These are phyloP conservation scores for Naja naja DNA, from an alignment of 2,113 vertebrate species.

Conservation along the genomic window DNA sequence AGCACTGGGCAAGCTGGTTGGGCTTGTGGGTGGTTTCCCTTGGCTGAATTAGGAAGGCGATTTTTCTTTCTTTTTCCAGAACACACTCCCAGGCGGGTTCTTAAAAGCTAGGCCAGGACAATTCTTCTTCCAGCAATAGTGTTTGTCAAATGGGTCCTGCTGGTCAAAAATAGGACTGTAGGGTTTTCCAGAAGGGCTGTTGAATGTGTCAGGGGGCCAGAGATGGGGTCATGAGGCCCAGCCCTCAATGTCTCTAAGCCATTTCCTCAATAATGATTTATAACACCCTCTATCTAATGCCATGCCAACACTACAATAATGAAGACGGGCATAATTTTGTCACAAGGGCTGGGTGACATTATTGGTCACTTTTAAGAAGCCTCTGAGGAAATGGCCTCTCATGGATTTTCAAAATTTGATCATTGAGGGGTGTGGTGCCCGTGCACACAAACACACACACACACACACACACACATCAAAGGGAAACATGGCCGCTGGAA, in stretches of 20 bases:
- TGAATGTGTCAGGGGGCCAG: background rate
- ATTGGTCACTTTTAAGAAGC: background rate
- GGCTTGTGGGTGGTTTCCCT: background rate
- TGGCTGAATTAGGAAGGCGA: background rate
- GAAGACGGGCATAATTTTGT: background rate
- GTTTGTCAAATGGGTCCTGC: background rate
- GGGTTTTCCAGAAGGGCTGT: background rate
- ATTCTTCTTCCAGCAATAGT: background rate
- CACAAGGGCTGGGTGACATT: background rate
- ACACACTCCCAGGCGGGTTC: background rate
- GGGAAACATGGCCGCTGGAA: background rate
- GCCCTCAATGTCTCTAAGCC: background rate
- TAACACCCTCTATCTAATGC: background rate
- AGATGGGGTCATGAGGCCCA: background rate
- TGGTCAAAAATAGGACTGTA: background rate
- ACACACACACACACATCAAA: background rate
- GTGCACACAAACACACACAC: too few species aligned
- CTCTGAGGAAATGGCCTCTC: background rate
- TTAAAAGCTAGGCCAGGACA: background rate
- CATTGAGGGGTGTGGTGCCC: background rate
- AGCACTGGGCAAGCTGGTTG: background rate
- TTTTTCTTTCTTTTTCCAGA: background rate
- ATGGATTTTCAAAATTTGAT: background rate
- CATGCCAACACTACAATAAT: background rate
- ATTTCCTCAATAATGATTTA: background rate